Evolutionary conservation across 2,888 invertebrate species (phyloP).

Genomic region (Xanthia icteritia): DNA sequence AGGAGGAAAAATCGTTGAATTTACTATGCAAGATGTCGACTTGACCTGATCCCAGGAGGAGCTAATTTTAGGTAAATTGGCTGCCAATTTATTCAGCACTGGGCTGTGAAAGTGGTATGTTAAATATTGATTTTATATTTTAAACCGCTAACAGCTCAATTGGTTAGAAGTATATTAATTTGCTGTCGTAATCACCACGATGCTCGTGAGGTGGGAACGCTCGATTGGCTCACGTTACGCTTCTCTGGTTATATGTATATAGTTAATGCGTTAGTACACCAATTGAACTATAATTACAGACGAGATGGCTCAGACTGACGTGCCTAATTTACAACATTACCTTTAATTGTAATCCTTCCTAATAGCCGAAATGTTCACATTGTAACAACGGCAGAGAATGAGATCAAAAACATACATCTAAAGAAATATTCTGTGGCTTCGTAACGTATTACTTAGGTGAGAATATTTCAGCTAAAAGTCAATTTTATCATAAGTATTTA

Average conservation of each 20-base stretch:
- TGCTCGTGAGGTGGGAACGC: slow-evolving; percentile 1
- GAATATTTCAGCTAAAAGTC: slow-evolving; percentile 18
- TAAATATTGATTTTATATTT: not conserved
- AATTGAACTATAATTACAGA: slow-evolving; percentile 44
- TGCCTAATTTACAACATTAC: not conserved
- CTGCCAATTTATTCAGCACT: not conserved
- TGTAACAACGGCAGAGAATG: no score
- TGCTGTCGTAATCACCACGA: not conserved
- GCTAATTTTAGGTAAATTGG: not conserved
- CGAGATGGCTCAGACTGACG: not conserved
- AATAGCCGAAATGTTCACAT: not conserved
- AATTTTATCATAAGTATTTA: slow-evolving; percentile 41
- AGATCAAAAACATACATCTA: not conserved
- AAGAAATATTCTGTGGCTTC: slow-evolving; percentile 9
- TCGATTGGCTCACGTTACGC: slow-evolving; percentile 23
- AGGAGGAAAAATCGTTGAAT: not conserved
- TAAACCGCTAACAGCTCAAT: not conserved
- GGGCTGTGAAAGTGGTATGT: not conserved
- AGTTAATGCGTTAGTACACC: slow-evolving; percentile 8
- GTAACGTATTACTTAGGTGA: not conserved
- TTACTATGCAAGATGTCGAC: not conserved
- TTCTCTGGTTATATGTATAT: slow-evolving; percentile 3
- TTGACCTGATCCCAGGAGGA: not conserved
- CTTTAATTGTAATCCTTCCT: not conserved
- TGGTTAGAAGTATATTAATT: slow-evolving; percentile 10